Percentiles rank a stretch among this genome's conserved stretches.
Evolutionary conservation across 2,888 invertebrate genomes (phyloP).

Genomic region (Dioctria rufipes): DNA sequence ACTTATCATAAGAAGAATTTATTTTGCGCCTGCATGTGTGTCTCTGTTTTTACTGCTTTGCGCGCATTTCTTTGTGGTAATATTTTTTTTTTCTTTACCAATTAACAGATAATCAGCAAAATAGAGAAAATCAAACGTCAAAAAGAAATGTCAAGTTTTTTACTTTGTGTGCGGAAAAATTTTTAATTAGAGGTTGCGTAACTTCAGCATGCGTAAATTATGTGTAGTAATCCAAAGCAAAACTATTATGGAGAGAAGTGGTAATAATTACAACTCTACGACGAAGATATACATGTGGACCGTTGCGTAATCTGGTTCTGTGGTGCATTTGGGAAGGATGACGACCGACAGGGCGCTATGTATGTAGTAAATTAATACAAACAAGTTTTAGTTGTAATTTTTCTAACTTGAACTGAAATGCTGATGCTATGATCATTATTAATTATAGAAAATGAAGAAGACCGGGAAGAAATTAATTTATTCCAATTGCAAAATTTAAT

Average conservation of each 20-base stretch:
- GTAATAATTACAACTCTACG: background rate
- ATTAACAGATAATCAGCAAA: slow-evolving; percentile 5
- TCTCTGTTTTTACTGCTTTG: background rate
- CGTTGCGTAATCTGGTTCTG: slow-evolving; percentile 3
- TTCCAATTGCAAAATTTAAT: too few relatives aligned
- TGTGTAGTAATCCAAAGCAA: background rate
- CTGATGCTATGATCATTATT: too few relatives aligned
- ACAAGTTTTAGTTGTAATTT: background rate
- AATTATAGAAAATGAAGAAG: too few relatives aligned
- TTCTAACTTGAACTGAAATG: background rate
- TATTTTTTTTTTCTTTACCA: background rate
- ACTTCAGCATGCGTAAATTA: slow-evolving; percentile 10
- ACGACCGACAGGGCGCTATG: background rate
- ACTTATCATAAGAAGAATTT: too few relatives aligned
- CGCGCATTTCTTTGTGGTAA: background rate
- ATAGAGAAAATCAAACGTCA: background rate
- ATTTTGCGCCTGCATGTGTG: too few relatives aligned
- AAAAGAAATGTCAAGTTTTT: slow-evolving; percentile 23
- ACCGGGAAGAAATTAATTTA: too few relatives aligned
- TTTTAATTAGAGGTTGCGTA: slow-evolving; percentile 32
- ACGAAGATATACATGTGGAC: slow-evolving; percentile 4
- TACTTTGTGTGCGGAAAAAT: background rate
- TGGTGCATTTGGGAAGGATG: background rate
- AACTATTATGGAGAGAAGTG: background rate
- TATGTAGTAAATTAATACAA: background rate